Conservation (phyloP, 2,888 invertebrate species). For the Caprella mutica region DNA sequence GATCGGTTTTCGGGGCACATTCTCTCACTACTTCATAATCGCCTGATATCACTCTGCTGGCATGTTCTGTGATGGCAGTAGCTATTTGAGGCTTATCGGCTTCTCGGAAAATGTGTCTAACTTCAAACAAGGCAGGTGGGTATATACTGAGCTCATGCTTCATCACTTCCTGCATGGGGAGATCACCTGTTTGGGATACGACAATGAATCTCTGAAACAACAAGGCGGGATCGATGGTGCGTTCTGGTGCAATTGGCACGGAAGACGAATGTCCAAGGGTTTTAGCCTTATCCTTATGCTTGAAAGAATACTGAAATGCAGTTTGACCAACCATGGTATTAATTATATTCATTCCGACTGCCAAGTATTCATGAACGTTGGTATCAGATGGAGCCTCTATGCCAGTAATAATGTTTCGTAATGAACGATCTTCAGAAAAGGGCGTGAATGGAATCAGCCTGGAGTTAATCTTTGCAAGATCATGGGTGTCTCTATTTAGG, state of each 20-base stretch:
- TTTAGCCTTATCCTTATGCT: constrained; percentile 19
- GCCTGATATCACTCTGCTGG: constrained; percentile 2
- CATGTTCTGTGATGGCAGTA: no score
- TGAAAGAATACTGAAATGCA: constrained; percentile 14
- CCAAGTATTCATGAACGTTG: constrained; percentile 19
- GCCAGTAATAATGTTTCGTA: constrained; percentile 17
- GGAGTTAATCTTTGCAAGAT: constrained; percentile 16
- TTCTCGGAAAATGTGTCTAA: constrained; percentile 13
- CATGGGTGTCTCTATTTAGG: constrained; percentile 10
- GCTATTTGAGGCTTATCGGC: constrained; percentile 15
- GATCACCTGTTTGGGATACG: constrained; percentile 15
- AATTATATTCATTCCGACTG: constrained; percentile 18
- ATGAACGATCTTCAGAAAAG: neutral
- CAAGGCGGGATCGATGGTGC: constrained; percentile 34
- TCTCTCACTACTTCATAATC: neutral
- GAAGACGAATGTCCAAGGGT: constrained; percentile 17
- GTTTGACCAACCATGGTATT: constrained; percentile 12
- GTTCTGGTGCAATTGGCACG: no score
- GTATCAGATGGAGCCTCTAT: constrained; percentile 14
- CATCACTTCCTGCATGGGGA: constrained; percentile 17
- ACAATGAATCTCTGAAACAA: constrained; percentile 25
- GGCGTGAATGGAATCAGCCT: constrained; percentile 7
- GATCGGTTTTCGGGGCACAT: neutral
- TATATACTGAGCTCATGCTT: constrained; percentile 15
- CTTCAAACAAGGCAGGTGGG: constrained; percentile 17